Evolutionary conservation across 2,113 vertebrate species (phyloP), one percentile per base, ranked within the genome.

Genomic region (Uria aalge): DNA sequence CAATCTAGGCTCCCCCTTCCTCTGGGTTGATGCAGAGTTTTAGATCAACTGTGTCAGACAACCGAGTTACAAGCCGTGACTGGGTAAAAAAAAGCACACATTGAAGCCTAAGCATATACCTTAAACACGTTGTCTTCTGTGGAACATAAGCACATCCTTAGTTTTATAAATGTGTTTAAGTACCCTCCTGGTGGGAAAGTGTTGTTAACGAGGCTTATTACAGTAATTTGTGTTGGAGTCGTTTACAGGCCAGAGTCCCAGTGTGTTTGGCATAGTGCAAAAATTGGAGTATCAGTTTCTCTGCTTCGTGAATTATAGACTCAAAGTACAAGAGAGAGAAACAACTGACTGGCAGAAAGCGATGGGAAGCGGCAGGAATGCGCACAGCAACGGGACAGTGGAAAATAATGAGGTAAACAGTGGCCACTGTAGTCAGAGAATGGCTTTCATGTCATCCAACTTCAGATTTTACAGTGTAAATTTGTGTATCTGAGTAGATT

Each of bases 151-250:
- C 24, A 91, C 30, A 34, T 57, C 62, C 36, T 57, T 85, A 67
- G 56, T 64, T 88, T 91, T 89, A 92, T 24, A 64, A 64, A 92
- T 27, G 27, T 60, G 72, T 71, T 74, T 77, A 92, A 93, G 79
- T 67, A 55, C 36, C 52, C 22, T 84, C 36, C 72, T 94, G 72
- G 81, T 56, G 48, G 68, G 69, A 89, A 71, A 8, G 3, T 52
- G 62, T 40, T 82, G 77, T 53, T 93, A 96, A 96, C 8, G 2
- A 90, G 68, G 73, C 53, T 92, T 88, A 81, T 91, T 93, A 88
- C 79, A 75, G 53, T 57, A 60, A 91, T 88, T 95, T 95, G 59
- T 34, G 24, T 17, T 36, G 59, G 55, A 90, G 64, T 86, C 2
- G 1, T 71, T 93, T 89, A 86, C 64, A 85, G 76, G 80, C 64